These are phyloP conservation scores for Scomber japonicus DNA, from an alignment of 2,113 vertebrate genomes.

Conservation along the genomic window DNA sequence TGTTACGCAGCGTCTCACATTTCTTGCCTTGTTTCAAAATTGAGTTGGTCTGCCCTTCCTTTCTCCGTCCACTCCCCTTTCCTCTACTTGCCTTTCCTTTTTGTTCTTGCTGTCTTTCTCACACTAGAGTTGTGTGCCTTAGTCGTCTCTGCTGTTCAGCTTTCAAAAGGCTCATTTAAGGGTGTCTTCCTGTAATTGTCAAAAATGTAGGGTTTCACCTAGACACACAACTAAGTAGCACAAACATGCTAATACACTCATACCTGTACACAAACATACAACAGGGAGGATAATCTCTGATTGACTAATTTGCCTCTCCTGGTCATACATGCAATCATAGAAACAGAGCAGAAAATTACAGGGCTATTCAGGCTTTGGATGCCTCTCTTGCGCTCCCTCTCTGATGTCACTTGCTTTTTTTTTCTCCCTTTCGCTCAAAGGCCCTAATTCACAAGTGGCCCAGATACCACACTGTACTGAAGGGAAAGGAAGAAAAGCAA, in stretches of 20 bases:
- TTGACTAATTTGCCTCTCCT: constrained; percentile 34
- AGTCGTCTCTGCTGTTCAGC: constrained; percentile 29
- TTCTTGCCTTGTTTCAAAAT: constrained; percentile 49
- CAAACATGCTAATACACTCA: neutral
- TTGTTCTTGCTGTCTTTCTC: constrained; percentile 41
- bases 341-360: constrained; percentile 66
- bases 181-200: constrained; percentile 11
- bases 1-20: constrained; percentile 51
- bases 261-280: neutral
- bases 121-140: constrained; percentile 20
- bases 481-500: constrained; percentile 50
- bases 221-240: constrained; percentile 28
- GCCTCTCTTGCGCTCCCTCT: constrained; percentile 41
- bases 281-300: constrained; percentile 9
- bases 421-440: constrained; percentile 60
- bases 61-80: constrained; percentile 37
- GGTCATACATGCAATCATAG: constrained; percentile 37
- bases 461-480: constrained; percentile 64
- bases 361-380: constrained; percentile 48
- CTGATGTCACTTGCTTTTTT: constrained; percentile 62
- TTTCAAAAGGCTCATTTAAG: constrained; percentile 29
- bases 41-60: constrained; percentile 34
- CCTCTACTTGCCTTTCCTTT: constrained; percentile 26
- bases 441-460: constrained; percentile 77
- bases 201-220: constrained; percentile 31